Base-by-base conservation (phyloP, 2,888 invertebrate genomes). In the Hirtodrosophila trivittata region DNA sequence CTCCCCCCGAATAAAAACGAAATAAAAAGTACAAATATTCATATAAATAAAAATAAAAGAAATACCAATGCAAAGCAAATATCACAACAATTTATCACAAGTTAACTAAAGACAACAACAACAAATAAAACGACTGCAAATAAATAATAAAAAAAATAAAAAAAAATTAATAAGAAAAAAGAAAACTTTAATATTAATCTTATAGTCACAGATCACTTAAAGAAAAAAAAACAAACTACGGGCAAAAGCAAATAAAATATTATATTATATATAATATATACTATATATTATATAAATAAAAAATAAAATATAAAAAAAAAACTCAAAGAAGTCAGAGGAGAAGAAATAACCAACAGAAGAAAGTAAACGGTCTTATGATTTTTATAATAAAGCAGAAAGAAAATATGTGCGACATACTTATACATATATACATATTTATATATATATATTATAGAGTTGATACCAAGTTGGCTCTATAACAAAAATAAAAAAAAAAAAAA, bases 11-110 rank as follows among this genome's bases (percentile, higher is more conserved):
- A 75, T 77, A 77, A 80, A 71, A 77, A 64, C 75, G 86, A 78
- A 81, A 84, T 87, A 82, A 81, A 86, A 88, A 88, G 89, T 88
- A 88, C 88, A 88, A 88, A 88, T 88, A 81, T 81, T 77, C 69
- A 77, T 73, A 67, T 62, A 38, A 41, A 39, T 59, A 28, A 56
- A 51, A 18, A 45, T 21, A 5, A 21, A 21, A 21, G 18, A 21
- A 21, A 21, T 21, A 56, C 5, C 46, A 21, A 21, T 21, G 18
- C 50, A 50, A 54, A 49, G 43, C 35, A 49, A 55, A 51, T 37
- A 66, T 52, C 51, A 62, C 56, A 52, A 64, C 12, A 54, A 57
- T 46, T 50, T 50, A 57, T 66, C 38, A 71, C 35, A 28, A 46
- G 45, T 41, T 14, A 54, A 64, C 54, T 35, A 68, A 56, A 50